Evolutionary conservation across 2,113 vertebrate species (phyloP), one percentile per base, ranked within the genome.

Genomic region (Albula glossodonta): DNA sequence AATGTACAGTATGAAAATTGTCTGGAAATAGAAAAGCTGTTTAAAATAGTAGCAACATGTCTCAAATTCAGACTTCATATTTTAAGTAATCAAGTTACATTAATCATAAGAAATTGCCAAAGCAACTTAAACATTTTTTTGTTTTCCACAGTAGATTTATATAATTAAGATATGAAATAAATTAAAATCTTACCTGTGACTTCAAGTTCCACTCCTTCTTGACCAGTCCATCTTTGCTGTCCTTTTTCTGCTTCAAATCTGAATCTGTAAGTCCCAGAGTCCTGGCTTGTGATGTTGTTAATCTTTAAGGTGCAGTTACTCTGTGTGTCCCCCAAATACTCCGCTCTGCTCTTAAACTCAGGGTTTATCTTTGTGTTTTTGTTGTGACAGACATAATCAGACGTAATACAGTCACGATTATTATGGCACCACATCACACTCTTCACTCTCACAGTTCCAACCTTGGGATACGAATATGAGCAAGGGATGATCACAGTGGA

Each of bases 291-390:
- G 22, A 86, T 84, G 70, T 88, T 79, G 11, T 83, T 85, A 83
- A 91, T 90, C 79, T 84, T 78, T 49, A 87, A 70, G 78, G 52
- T 85, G 78, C 88, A 90, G 78, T 87, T 9, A n/a, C 84, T 87
- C 41, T 4, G 49, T 11, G 84, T 63, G 41, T 88, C 19, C n/a
- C 81, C 87, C 84, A 12, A 57, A 48, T 56, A 85, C 56, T 85
- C 56, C 80, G 78, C 48, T 49, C 57, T 56, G 15, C 83, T 56
- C 5, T 60, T 9, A 63, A 84, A 86, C 4, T 83, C 86, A 2
- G 0, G 2, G 84, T 19, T n/a, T 12, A n/a, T 2, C 4, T 60
- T 5, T 1, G 2, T 11, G n/a, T 19, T 8, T n/a, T n/a, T 0
- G 50, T 84, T 89, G 56, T 87, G 9, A 63, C 80, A 87, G 82